phyloP scores from a whole-genome alignment of 2,113 vertebrate genomes.

The Arothron firmamentum region DNA sequence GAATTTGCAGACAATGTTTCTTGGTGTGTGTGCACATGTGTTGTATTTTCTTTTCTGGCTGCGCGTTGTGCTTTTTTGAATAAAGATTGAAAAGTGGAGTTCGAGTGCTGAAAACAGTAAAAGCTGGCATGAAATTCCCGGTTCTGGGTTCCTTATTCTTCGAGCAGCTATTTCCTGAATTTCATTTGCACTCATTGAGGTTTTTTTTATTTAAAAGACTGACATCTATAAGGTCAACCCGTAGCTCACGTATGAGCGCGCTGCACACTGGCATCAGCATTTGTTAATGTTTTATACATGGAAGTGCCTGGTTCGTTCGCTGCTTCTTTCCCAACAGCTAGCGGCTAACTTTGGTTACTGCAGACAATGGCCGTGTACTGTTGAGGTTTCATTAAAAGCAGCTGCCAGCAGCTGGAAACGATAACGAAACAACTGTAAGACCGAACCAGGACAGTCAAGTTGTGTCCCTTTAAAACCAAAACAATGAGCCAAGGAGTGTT shows the following conservation, averaged over 20 bases:
- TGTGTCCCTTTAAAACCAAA: neutral
- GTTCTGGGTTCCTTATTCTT: neutral
- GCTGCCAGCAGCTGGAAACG: slow-evolving; percentile 28
- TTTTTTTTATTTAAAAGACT: too few species aligned
- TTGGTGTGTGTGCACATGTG: neutral
- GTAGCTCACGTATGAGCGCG: too few species aligned
- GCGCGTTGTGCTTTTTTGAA: neutral
- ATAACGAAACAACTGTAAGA: neutral
- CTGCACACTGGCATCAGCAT: too few species aligned
- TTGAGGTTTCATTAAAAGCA: neutral
- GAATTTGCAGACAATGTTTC: neutral
- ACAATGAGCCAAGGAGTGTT: neutral
- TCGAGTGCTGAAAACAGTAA: neutral
- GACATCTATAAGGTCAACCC: too few species aligned
- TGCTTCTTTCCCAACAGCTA: neutral
- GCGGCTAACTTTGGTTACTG: neutral
- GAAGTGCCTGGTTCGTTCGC: neutral
- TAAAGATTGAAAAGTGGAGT: neutral
- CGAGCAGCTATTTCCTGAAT: neutral
- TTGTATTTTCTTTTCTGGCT: neutral
- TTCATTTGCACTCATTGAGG: neutral
- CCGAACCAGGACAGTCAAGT: neutral
- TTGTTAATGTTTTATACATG: slow-evolving; percentile 10
- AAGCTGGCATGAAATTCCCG: neutral
- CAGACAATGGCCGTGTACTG: neutral